Evolutionary conservation across 2,797 vertebrate species (phyloP).

Genomic region (Molossus alvarezi): DNA sequence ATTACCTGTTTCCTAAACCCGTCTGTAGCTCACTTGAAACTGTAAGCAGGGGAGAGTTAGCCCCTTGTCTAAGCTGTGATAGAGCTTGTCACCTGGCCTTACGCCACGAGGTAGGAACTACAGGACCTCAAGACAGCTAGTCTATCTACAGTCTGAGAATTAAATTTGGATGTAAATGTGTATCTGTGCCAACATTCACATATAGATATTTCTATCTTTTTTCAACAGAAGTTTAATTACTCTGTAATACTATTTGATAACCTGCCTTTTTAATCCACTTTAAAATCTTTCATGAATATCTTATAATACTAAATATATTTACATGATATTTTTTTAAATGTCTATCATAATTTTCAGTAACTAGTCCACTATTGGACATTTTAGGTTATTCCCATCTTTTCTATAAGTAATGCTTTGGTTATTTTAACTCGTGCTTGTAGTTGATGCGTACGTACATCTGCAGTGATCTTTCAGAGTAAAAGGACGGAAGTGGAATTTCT

Average conservation of each 20-base stretch:
- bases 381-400: too few species aligned
- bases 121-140: background rate
- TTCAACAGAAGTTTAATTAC: too few species aligned
- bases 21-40: background rate
- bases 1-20: conserved; percentile 12
- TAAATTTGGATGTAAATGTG: conserved; percentile 26
- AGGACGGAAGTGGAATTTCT: background rate
- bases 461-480: conserved; percentile 22
- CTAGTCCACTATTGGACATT: too few species aligned
- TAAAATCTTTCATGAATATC: too few species aligned
- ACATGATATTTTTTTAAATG: too few species aligned
- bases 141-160: background rate
- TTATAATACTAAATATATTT: too few species aligned
- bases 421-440: too few species aligned
- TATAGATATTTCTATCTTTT: background rate
- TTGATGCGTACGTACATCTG: too few species aligned
- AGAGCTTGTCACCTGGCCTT: background rate
- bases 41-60: background rate
- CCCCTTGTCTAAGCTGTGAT: background rate
- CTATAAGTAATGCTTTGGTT: too few species aligned
- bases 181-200: background rate
- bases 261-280: too few species aligned
- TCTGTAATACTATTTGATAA: too few species aligned
- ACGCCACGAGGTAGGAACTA: conserved; percentile 36
- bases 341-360: too few species aligned